Conservation (phyloP, 2,797 vertebrate species). For the Xiphophorus birchmanni region DNA sequence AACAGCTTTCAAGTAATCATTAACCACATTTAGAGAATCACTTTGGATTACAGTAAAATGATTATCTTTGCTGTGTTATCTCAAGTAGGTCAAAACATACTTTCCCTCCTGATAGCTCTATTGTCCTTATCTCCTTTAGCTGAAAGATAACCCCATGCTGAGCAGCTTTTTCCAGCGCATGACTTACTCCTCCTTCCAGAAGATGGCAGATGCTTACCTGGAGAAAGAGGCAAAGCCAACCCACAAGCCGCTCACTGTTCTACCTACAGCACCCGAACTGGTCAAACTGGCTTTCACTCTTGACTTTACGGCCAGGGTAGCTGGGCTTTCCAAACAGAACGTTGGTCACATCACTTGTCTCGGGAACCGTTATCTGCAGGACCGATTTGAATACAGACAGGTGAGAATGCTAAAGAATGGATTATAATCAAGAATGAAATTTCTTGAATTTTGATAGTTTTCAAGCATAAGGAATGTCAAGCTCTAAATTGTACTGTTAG, state of each 20-base stretch:
- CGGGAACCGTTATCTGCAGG: constrained; percentile 81
- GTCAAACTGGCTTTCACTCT: constrained; percentile 86
- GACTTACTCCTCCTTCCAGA: constrained; percentile 87
- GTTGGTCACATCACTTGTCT: constrained; percentile 86
- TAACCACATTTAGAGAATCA: not conserved
- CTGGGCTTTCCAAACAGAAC: constrained; percentile 79
- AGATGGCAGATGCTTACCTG: constrained; percentile 83
- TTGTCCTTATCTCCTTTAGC: constrained; percentile 68
- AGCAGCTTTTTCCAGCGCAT: constrained; percentile 81
- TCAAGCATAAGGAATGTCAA: not conserved
- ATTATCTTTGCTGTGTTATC: not conserved
- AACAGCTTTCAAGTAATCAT: not conserved
- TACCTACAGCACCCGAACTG: constrained; percentile 68
- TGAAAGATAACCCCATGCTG: constrained; percentile 81
- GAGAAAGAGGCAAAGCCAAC: constrained; percentile 46
- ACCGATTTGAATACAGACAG: constrained; percentile 79
- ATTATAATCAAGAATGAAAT: not conserved
- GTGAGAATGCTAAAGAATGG: constrained; percentile 32
- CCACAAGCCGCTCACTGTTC: constrained; percentile 34
- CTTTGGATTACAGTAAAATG: not conserved
- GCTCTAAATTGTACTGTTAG: not conserved
- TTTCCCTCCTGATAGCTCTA: not conserved
- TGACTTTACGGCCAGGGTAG: constrained; percentile 84
- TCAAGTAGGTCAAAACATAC: not conserved
- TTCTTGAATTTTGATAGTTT: not conserved